These are phyloP conservation scores for Pelobates cultripes DNA, from an alignment of 2,797 vertebrate species.

Conservation along the genomic window DNA sequence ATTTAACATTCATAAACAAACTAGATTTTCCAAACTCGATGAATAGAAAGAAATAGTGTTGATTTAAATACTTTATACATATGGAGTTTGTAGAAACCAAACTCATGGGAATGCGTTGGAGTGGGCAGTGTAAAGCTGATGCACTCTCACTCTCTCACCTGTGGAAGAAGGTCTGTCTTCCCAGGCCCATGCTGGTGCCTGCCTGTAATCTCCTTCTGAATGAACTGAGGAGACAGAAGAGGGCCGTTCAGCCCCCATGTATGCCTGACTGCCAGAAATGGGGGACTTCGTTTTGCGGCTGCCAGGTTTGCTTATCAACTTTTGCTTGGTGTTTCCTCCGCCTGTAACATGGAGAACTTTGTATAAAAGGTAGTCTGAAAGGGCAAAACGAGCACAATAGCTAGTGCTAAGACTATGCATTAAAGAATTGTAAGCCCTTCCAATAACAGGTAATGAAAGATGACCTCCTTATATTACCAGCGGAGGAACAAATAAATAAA, in stretches of 20 bases:
- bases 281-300: slow-evolving; percentile 95
- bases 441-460: slow-evolving; percentile 16
- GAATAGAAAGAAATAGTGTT: too few relatives aligned
- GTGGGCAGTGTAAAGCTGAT: background rate
- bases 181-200: slow-evolving; percentile 92
- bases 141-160: slow-evolving; percentile 71
- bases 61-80: too few relatives aligned
- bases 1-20: too few relatives aligned
- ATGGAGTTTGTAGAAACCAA: too few relatives aligned
- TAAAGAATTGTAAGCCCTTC: slow-evolving; percentile 33
- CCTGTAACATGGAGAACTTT: slow-evolving; percentile 68
- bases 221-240: slow-evolving; percentile 97
- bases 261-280: slow-evolving; percentile 85
- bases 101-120: too few relatives aligned
- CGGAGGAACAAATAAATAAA: slow-evolving; percentile 20
- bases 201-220: slow-evolving; percentile 96
- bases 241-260: slow-evolving; percentile 85
- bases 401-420: slow-evolving; percentile 19
- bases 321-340: slow-evolving; percentile 82
- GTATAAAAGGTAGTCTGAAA: slow-evolving; percentile 40
- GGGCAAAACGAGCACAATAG: slow-evolving; percentile 29
- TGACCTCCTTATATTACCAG: slow-evolving; percentile 24
- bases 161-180: slow-evolving; percentile 96
- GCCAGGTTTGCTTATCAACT: slow-evolving; percentile 85
- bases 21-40: too few relatives aligned